Evolutionary conservation across 2,797 vertebrate genomes (phyloP).

Genomic region (Aeoliscus strigatus): DNA sequence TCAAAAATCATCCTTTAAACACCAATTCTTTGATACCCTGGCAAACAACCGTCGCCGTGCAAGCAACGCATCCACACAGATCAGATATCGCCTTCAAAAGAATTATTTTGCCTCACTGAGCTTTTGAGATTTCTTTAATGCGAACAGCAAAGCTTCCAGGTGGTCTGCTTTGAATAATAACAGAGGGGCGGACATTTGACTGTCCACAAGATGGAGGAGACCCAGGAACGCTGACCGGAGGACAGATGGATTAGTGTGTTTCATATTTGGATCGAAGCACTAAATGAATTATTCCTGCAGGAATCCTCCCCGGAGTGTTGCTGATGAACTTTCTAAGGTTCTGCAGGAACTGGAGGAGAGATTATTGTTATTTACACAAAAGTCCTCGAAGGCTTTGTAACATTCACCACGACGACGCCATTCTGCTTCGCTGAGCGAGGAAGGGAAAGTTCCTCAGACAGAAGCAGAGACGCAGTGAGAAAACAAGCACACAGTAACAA

Average conservation of each 20-base stretch:
- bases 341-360: slow-evolving; percentile 24
- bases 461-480: slow-evolving; percentile 15
- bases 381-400: slow-evolving; percentile 14
- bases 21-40: too few species aligned
- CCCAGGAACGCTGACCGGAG: slow-evolving; percentile 18
- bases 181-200: slow-evolving; percentile 10
- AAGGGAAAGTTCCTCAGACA: slow-evolving; percentile 20
- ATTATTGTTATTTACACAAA: slow-evolving; percentile 37
- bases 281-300: slow-evolving; percentile 24
- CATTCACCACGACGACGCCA: slow-evolving; percentile 22
- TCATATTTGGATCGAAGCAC: slow-evolving; percentile 18
- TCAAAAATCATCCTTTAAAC: too few species aligned
- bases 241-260: slow-evolving; percentile 14
- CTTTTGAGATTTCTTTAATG: slow-evolving; percentile 26
- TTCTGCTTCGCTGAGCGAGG: slow-evolving; percentile 12
- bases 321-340: slow-evolving; percentile 24
- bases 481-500: slow-evolving; percentile 43
- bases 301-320: slow-evolving; percentile 10
- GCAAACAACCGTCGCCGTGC: too few species aligned
- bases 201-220: slow-evolving; percentile 14
- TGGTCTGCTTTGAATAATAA: slow-evolving; percentile 36
- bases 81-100: slow-evolving; percentile 10
- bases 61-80: neutral
- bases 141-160: slow-evolving; percentile 22
- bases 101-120: slow-evolving; percentile 15